Evolutionary conservation across 2,888 invertebrate genomes (phyloP).

Genomic region (Brenthis hecate): DNA sequence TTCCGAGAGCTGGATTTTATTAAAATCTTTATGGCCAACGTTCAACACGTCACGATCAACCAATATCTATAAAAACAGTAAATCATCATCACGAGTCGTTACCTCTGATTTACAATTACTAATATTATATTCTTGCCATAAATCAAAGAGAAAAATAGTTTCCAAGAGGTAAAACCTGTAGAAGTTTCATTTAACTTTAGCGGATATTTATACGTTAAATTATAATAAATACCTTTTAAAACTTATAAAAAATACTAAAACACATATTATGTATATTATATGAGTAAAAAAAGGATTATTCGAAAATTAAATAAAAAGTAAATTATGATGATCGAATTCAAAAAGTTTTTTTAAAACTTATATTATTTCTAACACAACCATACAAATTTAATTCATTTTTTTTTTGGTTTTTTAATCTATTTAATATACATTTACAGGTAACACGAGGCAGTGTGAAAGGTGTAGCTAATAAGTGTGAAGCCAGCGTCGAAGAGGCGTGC

Average conservation of each 20-base stretch:
- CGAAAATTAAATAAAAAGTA: too few relatives aligned
- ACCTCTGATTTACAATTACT: constrained; percentile 24
- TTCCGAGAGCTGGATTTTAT: constrained; percentile 39
- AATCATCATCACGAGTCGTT: constrained; percentile 41
- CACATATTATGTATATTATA: too few relatives aligned
- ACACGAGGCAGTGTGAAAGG: constrained; percentile 23
- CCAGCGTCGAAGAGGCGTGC: constrained; percentile 65
- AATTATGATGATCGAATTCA: too few relatives aligned
- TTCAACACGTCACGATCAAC: constrained; percentile 40
- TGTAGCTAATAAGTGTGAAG: constrained; percentile 40
- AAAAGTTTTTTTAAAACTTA: too few relatives aligned
- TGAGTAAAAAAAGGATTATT: too few relatives aligned
- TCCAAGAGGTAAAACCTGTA: not conserved
- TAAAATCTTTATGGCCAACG: constrained; percentile 42
- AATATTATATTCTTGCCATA: constrained; percentile 17
- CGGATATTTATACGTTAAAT: too few relatives aligned
- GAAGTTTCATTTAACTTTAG: not conserved
- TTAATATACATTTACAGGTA: constrained; percentile 19
- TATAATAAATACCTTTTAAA: too few relatives aligned
- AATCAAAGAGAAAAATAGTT: constrained; percentile 19
- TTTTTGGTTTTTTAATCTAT: not conserved
- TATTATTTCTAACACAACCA: too few relatives aligned
- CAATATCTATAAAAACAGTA: constrained; percentile 36
- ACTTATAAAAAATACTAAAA: too few relatives aligned
- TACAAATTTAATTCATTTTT: constrained; percentile 4